Base-by-base conservation (phyloP, 2,888 invertebrate species). In the Seira sanloemensis region DNA sequence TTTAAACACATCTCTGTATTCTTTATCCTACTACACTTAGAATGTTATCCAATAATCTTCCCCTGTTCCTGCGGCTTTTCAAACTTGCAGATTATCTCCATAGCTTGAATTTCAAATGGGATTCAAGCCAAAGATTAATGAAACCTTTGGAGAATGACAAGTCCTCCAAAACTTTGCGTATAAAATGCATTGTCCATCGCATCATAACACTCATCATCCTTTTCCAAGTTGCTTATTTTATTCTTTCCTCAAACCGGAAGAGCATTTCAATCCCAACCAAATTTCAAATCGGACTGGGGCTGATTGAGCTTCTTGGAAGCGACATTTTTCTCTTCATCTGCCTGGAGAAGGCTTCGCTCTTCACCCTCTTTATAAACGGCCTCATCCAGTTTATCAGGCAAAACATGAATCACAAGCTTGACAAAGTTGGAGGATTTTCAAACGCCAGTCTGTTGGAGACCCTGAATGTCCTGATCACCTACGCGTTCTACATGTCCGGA, bases 391-490 rank as follows among this genome's bases (percentile, higher is more conserved):
- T 37, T 12, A 37, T 37, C 37, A 12, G 37, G 5, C 37, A 37
- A 37, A 12, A 37, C 4, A 37, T 37, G 37, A 12, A 37, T 12
- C 37, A 37, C 21, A 19, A 21, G 0, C 5, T 5, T 1, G n/a
- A n/a, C n/a, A n/a, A n/a, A n/a, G n/a, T n/a, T n/a, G n/a, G n/a
- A n/a, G n/a, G n/a, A n/a, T n/a, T n/a, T n/a, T n/a, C n/a, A n/a
- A 58, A 7, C 23, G 2, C 7, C 5, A 21, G 27, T 7, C n/a
- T 23, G n/a, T 54, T 77, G 2, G 77, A 77, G 16, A 24, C 9
- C 1, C 50, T 77, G 26, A 77, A 77, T 58, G 21, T 58, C 2
- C 23, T 9, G 2, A 68, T 77, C 23, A 54, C 77, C 23, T 2
- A 62, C 1, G 77, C 58, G 0, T 25, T 77, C 7, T 26, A 23